Evolutionary conservation across 2,888 invertebrate species (phyloP).

Genomic region (Tyria jacobaeae): DNA sequence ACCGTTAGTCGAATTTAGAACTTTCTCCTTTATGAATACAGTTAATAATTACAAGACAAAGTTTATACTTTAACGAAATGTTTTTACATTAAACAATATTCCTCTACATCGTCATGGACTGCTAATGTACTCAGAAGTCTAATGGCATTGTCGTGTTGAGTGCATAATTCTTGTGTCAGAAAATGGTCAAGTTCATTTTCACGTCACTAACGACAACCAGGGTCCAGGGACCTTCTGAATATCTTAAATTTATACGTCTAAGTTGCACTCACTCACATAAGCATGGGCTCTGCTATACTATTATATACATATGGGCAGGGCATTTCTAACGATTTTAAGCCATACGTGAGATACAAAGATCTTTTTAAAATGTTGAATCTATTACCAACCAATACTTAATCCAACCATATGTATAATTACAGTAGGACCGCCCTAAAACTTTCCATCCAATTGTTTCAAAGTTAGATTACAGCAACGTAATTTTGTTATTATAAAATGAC

Average conservation of each 20-base stretch:
- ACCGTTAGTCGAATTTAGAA: no score
- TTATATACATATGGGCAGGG: no score
- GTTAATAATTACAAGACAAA: no score
- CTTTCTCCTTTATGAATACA: no score
- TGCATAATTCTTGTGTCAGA: neutral
- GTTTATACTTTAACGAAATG: no score
- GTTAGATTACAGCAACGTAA: conserved; percentile 4
- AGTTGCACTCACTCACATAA: no score
- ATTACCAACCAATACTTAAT: no score
- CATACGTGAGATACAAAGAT: neutral
- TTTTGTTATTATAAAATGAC: conserved; percentile 3
- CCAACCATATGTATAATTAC: neutral
- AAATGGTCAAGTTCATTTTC: neutral
- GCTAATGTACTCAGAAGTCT: neutral
- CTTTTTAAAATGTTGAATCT: neutral
- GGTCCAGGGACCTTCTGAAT: no score
- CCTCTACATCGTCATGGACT: neutral
- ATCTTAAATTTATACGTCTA: no score
- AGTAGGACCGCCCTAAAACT: neutral
- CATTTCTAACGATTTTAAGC: neutral
- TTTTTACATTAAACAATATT: no score
- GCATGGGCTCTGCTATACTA: no score
- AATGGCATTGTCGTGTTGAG: neutral
- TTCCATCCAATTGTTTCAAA: neutral
- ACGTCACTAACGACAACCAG: neutral